Evolutionary conservation across 2,113 vertebrate species (phyloP).

Genomic region (Heterochromis multidens): DNA sequence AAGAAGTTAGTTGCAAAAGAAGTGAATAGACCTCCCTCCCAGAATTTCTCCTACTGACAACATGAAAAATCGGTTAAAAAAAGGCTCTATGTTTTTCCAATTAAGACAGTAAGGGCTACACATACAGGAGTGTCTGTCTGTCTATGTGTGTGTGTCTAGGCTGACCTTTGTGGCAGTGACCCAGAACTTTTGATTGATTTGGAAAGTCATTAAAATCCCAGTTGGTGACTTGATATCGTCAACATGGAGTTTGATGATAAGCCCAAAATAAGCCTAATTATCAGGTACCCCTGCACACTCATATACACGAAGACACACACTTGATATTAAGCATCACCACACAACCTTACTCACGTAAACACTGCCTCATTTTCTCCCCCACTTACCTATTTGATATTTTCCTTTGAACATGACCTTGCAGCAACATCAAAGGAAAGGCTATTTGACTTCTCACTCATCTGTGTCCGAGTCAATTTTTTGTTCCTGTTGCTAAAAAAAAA

Average conservation of each 20-base stretch:
- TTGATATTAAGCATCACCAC: neutral
- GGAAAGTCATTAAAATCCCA: constrained; percentile 54
- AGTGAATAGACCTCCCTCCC: neutral
- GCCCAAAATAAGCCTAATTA: constrained; percentile 39
- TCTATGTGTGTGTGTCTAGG: neutral
- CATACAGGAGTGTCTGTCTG: neutral
- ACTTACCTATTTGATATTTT: constrained; percentile 26
- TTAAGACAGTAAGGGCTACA: neutral
- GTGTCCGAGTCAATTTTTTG: constrained; percentile 37
- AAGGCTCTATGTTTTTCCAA: neutral
- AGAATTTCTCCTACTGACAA: neutral
- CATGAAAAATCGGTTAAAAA: neutral
- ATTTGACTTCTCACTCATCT: constrained; percentile 51
- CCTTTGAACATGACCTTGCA: constrained; percentile 58
- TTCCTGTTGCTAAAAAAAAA: neutral
- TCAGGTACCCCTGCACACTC: constrained; percentile 5
- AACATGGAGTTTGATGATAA: constrained; percentile 19
- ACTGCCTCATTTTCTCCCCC: constrained; percentile 14
- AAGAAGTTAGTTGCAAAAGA: neutral
- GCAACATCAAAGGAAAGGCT: constrained; percentile 53
- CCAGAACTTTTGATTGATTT: constrained; percentile 47
- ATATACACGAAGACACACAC: neutral
- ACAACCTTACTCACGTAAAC: neutral
- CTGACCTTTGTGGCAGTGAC: constrained; percentile 35
- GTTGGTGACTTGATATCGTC: neutral